Evolutionary conservation across 2,888 invertebrate genomes (phyloP), one percentile per base, ranked within the genome.

Genomic region (Rhorus exstirpatorius): DNA sequence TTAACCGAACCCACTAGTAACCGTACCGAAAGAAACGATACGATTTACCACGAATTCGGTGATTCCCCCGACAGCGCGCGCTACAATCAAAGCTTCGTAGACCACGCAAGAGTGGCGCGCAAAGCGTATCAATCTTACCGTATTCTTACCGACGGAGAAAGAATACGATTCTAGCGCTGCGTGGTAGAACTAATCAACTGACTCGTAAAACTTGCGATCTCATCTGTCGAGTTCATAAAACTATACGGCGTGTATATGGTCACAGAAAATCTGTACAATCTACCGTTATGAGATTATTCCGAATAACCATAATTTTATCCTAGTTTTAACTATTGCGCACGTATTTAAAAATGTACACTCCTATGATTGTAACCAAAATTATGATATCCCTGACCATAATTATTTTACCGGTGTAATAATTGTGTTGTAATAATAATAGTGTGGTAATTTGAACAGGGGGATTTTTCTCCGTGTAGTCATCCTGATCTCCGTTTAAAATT

Each of bases 381-480:
- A n/a, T 60, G 21, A 10, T 60, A 60, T 6, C 35, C 60, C 7
- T 17, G 19, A 60, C 60, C 60, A 41, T 61, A 61, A 58, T 61
- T 38, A 7, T 61, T 61, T 61, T 61, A 61, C 60, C 41, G 0
- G 60, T 12, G 60, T 0, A n/a, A n/a, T n/a, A n/a, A n/a, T n/a
- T n/a, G n/a, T n/a, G n/a, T n/a, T n/a, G n/a, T n/a, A n/a, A n/a
- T n/a, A n/a, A n/a, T n/a, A n/a, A n/a, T n/a, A 19, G 60, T 17
- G 60, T 61, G 21, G 60, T 41, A 61, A 41, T 61, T 41, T 61
- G 21, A 41, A 41, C 60, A 61, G 38, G 17, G 8, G 60, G 60
- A 61, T 61, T 61, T 61, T 61, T 41, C 41, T 38, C 60, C 60
- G 60, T 61, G 60, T 14, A n/a, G n/a, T n/a, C n/a, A n/a, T n/a